phyloP scores from a whole-genome alignment of 1,140 invertebrate genomes.

The Stenopsyche tienmushanensis region DNA sequence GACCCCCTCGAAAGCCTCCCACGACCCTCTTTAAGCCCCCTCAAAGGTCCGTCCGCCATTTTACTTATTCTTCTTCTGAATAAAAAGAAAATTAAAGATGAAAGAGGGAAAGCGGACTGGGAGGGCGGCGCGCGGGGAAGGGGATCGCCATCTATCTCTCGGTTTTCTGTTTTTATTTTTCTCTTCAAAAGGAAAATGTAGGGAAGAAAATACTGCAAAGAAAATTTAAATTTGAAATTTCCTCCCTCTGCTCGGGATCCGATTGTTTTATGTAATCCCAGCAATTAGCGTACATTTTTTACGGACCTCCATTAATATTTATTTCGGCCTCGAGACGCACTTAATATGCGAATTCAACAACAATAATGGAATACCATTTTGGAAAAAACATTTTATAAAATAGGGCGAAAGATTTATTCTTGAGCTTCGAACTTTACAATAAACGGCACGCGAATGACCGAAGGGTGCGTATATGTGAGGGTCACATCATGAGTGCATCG shows the following conservation, averaged over 20 bases:
- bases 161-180: constrained; percentile 29
- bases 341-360: too few species aligned
- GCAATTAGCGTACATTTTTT: too few species aligned
- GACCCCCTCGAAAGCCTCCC: constrained; percentile 6
- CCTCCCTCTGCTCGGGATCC: neutral
- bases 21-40: constrained; percentile 4
- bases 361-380: too few species aligned
- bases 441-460: too few species aligned
- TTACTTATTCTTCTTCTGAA: constrained; percentile 42
- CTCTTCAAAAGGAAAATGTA: constrained; percentile 31
- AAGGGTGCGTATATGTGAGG: too few species aligned
- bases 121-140: neutral
- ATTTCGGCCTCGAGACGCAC: too few species aligned
- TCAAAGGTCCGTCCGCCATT: constrained; percentile 37
- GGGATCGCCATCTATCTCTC: constrained; percentile 25
- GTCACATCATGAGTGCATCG: too few species aligned
- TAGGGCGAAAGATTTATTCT: too few species aligned
- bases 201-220: constrained; percentile 18
- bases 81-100: constrained; percentile 41
- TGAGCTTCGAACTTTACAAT: too few species aligned
- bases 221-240: constrained; percentile 31
- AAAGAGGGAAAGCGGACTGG: constrained; percentile 24
- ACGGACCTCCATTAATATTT: too few species aligned
- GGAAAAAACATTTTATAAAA: too few species aligned
- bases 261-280: constrained; percentile 22